phyloP scores from a whole-genome alignment of 2,888 invertebrate genomes.

The Synergus laeviventris region DNA sequence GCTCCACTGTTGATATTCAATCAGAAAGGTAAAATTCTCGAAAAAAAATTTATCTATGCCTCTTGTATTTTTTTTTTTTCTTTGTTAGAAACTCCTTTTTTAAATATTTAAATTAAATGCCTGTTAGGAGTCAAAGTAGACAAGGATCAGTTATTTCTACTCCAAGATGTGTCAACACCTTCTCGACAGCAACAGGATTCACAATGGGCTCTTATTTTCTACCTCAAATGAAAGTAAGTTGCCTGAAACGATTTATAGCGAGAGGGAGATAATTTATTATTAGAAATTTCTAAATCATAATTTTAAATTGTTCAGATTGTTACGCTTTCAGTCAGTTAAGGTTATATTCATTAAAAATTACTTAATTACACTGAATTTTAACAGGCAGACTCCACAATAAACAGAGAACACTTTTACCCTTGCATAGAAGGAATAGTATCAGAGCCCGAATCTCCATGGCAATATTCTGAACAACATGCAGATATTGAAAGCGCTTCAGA shows the following conservation, averaged over 20 bases:
- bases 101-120: not conserved
- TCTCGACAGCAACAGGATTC: conserved; percentile 42
- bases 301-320: no score
- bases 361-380: not conserved
- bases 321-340: no score
- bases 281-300: no score
- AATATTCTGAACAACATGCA: conserved; percentile 26
- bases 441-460: conserved; percentile 57
- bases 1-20: conserved; percentile 50
- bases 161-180: conserved; percentile 44
- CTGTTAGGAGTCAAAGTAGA: conserved; percentile 42
- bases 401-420: conserved; percentile 39
- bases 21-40: conserved; percentile 52
- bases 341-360: not conserved
- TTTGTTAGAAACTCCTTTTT: no score
- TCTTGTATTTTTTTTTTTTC: conserved; percentile 13
- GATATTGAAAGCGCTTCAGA: conserved; percentile 48
- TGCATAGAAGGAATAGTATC: conserved; percentile 55
- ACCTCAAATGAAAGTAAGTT: conserved; percentile 54
- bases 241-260: not conserved
- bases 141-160: conserved; percentile 41
- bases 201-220: conserved; percentile 54
- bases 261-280: not conserved
- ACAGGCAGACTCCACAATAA: conserved; percentile 38
- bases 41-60: not conserved